Base-by-base conservation (phyloP, 2,888 invertebrate genomes). In the Diachrysia chrysitis region DNA sequence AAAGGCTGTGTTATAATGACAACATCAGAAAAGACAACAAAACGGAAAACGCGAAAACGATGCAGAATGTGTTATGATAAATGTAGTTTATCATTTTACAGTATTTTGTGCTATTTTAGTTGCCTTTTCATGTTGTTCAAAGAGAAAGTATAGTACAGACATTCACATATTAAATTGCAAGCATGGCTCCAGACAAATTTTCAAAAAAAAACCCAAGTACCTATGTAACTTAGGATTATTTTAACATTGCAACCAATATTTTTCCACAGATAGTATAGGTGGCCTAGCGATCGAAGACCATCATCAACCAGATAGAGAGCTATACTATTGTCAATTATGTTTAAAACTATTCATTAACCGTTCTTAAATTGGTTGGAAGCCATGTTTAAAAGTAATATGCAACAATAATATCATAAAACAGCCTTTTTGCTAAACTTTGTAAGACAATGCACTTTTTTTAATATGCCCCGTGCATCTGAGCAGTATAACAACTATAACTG, bases 1-100 rank as follows among this genome's bases (percentile, higher is more conserved):
- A 83, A 79, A 78, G 85, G 78, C 81, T 81, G 81, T 73, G 69
- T 79, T 83, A 81, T 66, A 82, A 37, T 37, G 0, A 46, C 29
- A 21, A 9, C 16, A 10, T 58, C 9, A 9, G 4, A 35, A 46
- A 42, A 42, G 42, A n/a, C 14, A 46, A 35, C 17, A 17, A 42
- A n/a, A n/a, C n/a, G n/a, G n/a, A n/a, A n/a, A n/a, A n/a, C n/a
- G n/a, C 14, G 23, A 23, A 37, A 6, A 42, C 16, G n/a, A n/a
- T 42, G 16, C n/a, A n/a, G n/a, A 7, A 42, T 42, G 1, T 42
- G 1, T 42, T 3, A n/a, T n/a, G 42, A 42, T n/a, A 42, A n/a
- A 16, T 42, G n/a, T 5, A n/a, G n/a, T n/a, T 42, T 4, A 37
- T 37, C 4, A 14, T 37, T 16, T 16, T 4, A 16, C 4, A 16